A percentile compares a stretch with the other conserved stretches of the same genome.
Conservation (phyloP, 2,113 vertebrate genomes). For the Pelodiscus sinensis region DNA sequence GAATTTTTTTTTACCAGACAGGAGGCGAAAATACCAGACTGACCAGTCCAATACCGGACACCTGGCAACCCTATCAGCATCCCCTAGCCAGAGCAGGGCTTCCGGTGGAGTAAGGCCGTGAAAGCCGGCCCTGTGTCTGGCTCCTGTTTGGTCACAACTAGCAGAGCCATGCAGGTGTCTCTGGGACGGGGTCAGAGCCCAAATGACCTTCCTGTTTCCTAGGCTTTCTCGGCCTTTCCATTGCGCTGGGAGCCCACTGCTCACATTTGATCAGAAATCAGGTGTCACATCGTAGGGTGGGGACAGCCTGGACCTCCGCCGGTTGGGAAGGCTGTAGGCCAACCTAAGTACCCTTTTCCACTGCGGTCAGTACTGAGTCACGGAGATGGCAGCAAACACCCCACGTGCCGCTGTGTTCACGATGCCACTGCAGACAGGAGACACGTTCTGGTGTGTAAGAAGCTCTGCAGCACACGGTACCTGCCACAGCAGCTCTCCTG, state of each 20-base stretch:
- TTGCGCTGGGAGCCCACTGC: not conserved
- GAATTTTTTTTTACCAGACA: no score
- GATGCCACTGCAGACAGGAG: not conserved
- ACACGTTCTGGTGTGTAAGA: not conserved
- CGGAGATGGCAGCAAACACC: not conserved
- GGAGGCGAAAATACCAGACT: no score
- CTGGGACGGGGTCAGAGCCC: not conserved
- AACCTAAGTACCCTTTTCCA: not conserved
- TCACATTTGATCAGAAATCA: not conserved
- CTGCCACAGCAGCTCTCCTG: no score
- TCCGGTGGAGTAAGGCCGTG: not conserved
- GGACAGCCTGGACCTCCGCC: not conserved
- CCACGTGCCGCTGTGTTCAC: not conserved
- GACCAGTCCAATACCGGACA: no score
- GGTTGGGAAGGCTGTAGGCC: not conserved
- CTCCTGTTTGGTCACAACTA: not conserved
- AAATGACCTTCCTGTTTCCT: not conserved
- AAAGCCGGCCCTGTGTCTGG: rapidly evolving
- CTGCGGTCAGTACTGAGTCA: not conserved
- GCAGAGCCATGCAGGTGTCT: rapidly evolving
- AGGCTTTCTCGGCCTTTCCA: not conserved
- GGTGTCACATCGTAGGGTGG: not conserved
- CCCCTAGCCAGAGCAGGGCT: no score
- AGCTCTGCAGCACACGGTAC: not conserved
- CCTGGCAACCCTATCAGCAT: no score